Percentiles rank a stretch among this genome's conserved stretches.
These are phyloP conservation scores for Matsumurasca onukii DNA, from an alignment of 1,140 invertebrate genomes.

Conservation along the genomic window DNA sequence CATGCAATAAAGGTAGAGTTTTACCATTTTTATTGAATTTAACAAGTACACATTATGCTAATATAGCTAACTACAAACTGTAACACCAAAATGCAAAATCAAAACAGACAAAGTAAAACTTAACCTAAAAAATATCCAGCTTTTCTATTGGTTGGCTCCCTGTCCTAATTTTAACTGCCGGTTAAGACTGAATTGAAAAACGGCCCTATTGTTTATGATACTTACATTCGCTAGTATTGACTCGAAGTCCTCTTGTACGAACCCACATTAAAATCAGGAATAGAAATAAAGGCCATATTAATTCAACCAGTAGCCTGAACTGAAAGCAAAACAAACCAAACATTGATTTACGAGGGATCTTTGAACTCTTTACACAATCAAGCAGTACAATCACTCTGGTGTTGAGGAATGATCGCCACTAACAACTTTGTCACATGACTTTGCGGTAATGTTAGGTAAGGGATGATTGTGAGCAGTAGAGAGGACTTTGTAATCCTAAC, in stretches of 20 bases:
- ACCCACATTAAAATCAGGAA: slow-evolving; percentile 60
- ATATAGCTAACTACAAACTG: too few species aligned
- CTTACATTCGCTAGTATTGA: slow-evolving; percentile 54
- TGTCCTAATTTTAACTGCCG: background rate
- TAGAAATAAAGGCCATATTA: slow-evolving; percentile 57
- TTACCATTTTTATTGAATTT: too few species aligned
- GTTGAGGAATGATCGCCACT: too few species aligned
- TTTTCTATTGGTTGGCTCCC: background rate
- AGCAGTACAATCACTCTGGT: too few species aligned
- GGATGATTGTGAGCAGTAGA: too few species aligned
- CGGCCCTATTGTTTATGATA: slow-evolving; percentile 13
- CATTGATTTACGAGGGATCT: too few species aligned
- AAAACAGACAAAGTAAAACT: background rate
- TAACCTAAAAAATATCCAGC: background rate
- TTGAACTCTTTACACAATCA: too few species aligned
- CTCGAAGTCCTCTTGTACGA: slow-evolving; percentile 51
- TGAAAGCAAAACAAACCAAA: slow-evolving; percentile 41
- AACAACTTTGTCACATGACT: too few species aligned
- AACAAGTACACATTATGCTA: too few species aligned
- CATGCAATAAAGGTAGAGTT: too few species aligned
- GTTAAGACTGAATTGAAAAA: background rate
- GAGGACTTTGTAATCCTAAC: too few species aligned
- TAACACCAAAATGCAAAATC: background rate
- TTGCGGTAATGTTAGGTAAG: too few species aligned
- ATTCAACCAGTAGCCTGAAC: slow-evolving; percentile 54